Evolutionary conservation across 1,140 invertebrate species (phyloP).

Genomic region (Phenacoccus solenopsis): DNA sequence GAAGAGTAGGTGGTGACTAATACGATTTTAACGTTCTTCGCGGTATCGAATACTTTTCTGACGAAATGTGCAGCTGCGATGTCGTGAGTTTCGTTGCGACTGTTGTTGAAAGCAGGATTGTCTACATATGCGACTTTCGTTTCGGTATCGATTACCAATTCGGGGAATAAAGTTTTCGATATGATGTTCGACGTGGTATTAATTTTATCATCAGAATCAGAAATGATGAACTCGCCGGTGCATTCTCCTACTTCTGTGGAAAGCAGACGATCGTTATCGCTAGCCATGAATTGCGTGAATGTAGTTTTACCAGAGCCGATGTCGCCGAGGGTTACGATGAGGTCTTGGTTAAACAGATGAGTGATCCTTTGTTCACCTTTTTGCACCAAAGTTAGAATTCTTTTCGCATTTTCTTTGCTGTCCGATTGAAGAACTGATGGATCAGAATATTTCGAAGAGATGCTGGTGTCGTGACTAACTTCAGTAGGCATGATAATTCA

Average conservation of each 20-base stretch:
- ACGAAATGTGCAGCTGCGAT: slow-evolving; percentile 25
- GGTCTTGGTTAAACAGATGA: too few relatives aligned
- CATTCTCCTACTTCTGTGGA: background rate
- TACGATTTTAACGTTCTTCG: slow-evolving; percentile 22
- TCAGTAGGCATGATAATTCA: too few relatives aligned
- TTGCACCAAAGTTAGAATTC: too few relatives aligned
- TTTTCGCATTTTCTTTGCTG: too few relatives aligned
- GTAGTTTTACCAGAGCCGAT: slow-evolving; percentile 27
- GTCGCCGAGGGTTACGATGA: slow-evolving; percentile 25
- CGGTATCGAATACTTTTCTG: slow-evolving; percentile 22
- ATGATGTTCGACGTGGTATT: too few relatives aligned
- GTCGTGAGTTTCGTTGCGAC: slow-evolving; percentile 21
- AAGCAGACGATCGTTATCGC: slow-evolving; percentile 19
- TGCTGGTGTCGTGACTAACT: too few relatives aligned
- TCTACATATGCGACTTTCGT: slow-evolving; percentile 23
- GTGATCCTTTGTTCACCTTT: too few relatives aligned
- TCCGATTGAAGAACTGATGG: too few relatives aligned
- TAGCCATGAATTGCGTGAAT: slow-evolving; percentile 22
- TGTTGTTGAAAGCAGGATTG: slow-evolving; percentile 27
- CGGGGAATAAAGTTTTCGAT: background rate
- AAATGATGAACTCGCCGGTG: slow-evolving; percentile 15
- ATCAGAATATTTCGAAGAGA: too few relatives aligned
- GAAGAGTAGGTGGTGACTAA: slow-evolving; percentile 23
- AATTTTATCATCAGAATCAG: slow-evolving; percentile 15
- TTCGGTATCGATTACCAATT: slow-evolving; percentile 12